These are phyloP conservation scores for Exephanes ischioxanthus DNA, from an alignment of 2,888 invertebrate genomes.

Conservation along the genomic window DNA sequence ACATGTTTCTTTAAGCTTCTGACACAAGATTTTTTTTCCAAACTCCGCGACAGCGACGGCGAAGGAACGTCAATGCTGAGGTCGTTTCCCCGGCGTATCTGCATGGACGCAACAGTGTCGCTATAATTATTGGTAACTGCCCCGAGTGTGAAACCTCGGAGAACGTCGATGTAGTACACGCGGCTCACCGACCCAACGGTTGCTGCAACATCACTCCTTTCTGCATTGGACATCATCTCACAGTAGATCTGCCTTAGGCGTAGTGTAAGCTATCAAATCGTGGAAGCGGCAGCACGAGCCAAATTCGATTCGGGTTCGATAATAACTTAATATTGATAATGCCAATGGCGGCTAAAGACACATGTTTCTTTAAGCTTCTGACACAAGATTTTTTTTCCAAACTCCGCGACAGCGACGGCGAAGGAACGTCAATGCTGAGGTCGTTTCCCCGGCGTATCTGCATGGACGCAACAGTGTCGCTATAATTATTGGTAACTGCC, in stretches of 20 bases:
- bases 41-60: not conserved
- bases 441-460: conserved; percentile 65
- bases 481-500: conserved; percentile 71
- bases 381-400: too few relatives aligned
- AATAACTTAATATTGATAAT: too few relatives aligned
- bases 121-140: conserved; percentile 71
- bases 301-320: too few relatives aligned
- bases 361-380: too few relatives aligned
- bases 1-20: too few relatives aligned
- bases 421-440: conserved; percentile 47
- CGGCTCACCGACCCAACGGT: conserved; percentile 50
- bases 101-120: conserved; percentile 63
- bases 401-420: not conserved
- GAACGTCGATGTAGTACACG: conserved; percentile 57
- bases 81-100: conserved; percentile 65
- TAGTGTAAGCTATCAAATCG: not conserved
- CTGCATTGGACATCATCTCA: conserved; percentile 11
- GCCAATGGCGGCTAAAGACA: too few relatives aligned
- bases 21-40: too few relatives aligned
- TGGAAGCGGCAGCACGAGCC: not conserved
- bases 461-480: conserved; percentile 63
- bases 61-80: conserved; percentile 45
- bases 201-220: conserved; percentile 31
- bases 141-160: conserved; percentile 66
- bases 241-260: not conserved